Base-by-base conservation (phyloP, 30 jellyfish, hydroid and myxozoan genomes). In the Morbakka virulenta region DNA sequence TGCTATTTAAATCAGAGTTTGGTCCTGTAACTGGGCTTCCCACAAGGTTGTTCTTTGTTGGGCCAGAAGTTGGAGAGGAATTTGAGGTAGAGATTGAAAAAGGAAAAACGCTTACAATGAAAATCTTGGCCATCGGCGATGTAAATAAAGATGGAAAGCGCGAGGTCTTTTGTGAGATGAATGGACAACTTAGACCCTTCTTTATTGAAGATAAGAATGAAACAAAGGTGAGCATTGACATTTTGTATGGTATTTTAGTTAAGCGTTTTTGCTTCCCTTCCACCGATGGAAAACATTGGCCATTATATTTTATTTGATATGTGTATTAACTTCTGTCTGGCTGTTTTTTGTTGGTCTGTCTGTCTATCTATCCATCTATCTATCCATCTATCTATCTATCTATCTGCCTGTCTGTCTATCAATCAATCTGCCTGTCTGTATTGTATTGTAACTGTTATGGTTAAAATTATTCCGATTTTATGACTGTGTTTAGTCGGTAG, bases 11-110 rank as follows among this genome's bases (percentile, higher is more conserved):
- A 62, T 90, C 87, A 27, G 95, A 77, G 41, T 94, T 81, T 62
- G 99, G 99, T 1, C 99, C 97, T 28, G 99, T 94, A 17, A 81
- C 80, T 17, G 95, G 95, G 62, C 78, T 94, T 34, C 99, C 99
- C 21, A 94, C 99, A 0, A 96, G 97, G 21, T 67, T 83, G 27
- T 94, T 94, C 86, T 88, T 94, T 74, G 97, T 78, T 62, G 97
- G 97, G 28, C 95, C 96, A 2, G 96, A 88, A 22, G 36, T 87
- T 14, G 99, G 99, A 3, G 99, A 94, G 50, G 97, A 87, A 67
- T 74, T 87, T 24, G 96, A 84, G 49, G 95, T 94, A 34, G 94
- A 84, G 66, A 71, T 87, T n/a, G 97, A 89, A 36, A 53, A 80
- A 22, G 97, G 97, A 23, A 88, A 94, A 63, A 90, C 95, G 0